Evolutionary conservation across 2,113 vertebrate genomes (phyloP).

Genomic region (Xenopus borealis): DNA sequence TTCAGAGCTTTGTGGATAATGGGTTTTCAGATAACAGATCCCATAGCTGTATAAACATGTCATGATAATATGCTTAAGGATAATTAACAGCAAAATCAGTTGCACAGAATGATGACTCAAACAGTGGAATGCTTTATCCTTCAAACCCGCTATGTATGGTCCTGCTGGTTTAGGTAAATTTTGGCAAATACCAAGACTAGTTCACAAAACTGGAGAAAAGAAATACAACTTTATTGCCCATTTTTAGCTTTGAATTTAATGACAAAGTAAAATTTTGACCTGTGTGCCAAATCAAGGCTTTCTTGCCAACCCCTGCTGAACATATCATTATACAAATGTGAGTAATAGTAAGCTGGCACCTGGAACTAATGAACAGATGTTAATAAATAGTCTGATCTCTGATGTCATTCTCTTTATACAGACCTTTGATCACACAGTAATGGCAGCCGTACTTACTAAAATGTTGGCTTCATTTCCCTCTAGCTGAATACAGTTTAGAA

Average conservation of each 20-base stretch:
- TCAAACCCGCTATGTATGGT: neutral
- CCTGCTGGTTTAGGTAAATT: neutral
- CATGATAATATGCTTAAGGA: too few species aligned
- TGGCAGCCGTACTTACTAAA: slow-evolving; percentile 1
- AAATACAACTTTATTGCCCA: neutral
- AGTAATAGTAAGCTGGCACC: slow-evolving; percentile 6
- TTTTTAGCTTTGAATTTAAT: slow-evolving; percentile 35
- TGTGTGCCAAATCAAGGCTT: slow-evolving; percentile 20
- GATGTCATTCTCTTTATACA: slow-evolving; percentile 3
- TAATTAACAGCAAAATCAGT: too few species aligned
- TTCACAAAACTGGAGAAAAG: neutral
- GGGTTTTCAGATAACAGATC: too few species aligned
- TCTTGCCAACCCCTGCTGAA: slow-evolving; percentile 26
- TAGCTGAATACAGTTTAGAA: neutral
- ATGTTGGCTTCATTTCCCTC: neutral
- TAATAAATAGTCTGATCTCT: slow-evolving; percentile 18
- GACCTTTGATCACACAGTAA: slow-evolving; percentile 21
- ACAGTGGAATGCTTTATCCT: neutral
- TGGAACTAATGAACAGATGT: slow-evolving; percentile 33
- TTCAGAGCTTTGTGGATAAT: too few species aligned
- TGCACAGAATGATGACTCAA: too few species aligned
- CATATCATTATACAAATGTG: slow-evolving; percentile 25
- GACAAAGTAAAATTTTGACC: slow-evolving; percentile 21
- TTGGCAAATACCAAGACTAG: neutral
- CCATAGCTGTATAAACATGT: too few species aligned